phyloP scores from a whole-genome alignment of 2,113 vertebrate genomes.

The Neogobius melanostomus region DNA sequence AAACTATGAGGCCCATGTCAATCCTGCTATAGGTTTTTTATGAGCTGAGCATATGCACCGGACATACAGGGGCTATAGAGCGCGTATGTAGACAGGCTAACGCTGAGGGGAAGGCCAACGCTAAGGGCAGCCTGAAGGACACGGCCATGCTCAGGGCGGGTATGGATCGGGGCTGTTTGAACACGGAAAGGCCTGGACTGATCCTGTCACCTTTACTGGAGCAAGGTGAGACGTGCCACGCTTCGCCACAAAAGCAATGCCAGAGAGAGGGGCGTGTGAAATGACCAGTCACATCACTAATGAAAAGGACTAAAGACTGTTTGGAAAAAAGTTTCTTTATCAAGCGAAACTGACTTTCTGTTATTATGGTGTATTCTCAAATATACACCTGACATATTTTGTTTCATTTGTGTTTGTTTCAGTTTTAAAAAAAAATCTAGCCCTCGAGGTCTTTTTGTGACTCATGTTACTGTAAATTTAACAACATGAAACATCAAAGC shows the following conservation, averaged over 20 bases:
- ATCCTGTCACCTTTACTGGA: conserved; percentile 79
- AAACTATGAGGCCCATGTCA: conserved; percentile 38
- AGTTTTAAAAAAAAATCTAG: too few species aligned
- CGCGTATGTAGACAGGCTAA: conserved; percentile 13
- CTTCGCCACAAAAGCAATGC: conserved; percentile 68
- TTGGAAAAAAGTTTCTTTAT: too few species aligned
- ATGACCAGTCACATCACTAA: neutral
- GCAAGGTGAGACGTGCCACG: conserved; percentile 77
- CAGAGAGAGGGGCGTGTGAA: neutral
- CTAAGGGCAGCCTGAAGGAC: conserved; percentile 69
- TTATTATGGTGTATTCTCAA: too few species aligned
- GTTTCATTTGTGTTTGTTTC: too few species aligned
- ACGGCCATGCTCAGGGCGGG: conserved; percentile 66
- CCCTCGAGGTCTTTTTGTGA: too few species aligned
- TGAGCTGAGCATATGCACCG: neutral
- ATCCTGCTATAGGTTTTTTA: conserved; percentile 18
- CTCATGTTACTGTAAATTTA: too few species aligned
- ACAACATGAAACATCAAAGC: too few species aligned
- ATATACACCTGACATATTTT: too few species aligned
- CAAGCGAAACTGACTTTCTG: too few species aligned
- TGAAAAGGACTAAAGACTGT: too few species aligned
- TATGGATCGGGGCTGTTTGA: conserved; percentile 68
- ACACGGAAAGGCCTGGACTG: conserved; percentile 69
- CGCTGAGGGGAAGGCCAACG: conserved; percentile 62
- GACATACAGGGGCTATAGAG: conserved; percentile 14